Conservation (phyloP, 2,797 vertebrate genomes). For the Anguilla pacifica region DNA sequence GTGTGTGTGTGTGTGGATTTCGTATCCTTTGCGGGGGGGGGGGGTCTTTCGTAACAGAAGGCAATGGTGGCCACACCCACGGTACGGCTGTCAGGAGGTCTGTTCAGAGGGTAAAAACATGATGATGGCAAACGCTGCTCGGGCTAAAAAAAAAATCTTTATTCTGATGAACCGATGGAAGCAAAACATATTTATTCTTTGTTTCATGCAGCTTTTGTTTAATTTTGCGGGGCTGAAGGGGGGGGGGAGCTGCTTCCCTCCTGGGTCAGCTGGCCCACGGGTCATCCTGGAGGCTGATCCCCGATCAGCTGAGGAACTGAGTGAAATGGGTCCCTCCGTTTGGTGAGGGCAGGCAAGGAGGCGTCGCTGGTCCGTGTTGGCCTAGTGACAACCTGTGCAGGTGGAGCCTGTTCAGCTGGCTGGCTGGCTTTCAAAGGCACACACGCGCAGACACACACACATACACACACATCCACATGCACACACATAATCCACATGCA, state of each 20-base stretch:
- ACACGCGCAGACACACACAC: not conserved
- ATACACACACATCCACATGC: conserved; percentile 17
- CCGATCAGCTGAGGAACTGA: not conserved
- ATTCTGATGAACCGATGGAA: not conserved
- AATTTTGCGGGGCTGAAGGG: not conserved
- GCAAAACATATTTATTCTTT: not conserved
- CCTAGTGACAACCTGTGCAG: not conserved
- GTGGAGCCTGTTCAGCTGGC: too few relatives aligned
- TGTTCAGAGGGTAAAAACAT: not conserved
- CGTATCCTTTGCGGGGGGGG: not conserved
- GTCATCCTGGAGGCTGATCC: not conserved
- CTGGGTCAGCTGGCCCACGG: too few relatives aligned
- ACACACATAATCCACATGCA: too few relatives aligned
- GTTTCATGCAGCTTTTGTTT: not conserved
- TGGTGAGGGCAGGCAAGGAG: too few relatives aligned
- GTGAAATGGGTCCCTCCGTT: not conserved
- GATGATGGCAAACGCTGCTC: too few relatives aligned
- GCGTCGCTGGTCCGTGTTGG: not conserved
- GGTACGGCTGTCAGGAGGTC: not conserved
- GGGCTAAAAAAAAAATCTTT: not conserved
- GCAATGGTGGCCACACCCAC: too few relatives aligned
- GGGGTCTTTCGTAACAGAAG: not conserved
- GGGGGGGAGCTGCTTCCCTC: not conserved
- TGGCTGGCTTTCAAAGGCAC: conserved; percentile 21
- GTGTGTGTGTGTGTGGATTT: not conserved